phyloP scores from a whole-genome alignment of 2,797 vertebrate species.

The Helostoma temminkii region DNA sequence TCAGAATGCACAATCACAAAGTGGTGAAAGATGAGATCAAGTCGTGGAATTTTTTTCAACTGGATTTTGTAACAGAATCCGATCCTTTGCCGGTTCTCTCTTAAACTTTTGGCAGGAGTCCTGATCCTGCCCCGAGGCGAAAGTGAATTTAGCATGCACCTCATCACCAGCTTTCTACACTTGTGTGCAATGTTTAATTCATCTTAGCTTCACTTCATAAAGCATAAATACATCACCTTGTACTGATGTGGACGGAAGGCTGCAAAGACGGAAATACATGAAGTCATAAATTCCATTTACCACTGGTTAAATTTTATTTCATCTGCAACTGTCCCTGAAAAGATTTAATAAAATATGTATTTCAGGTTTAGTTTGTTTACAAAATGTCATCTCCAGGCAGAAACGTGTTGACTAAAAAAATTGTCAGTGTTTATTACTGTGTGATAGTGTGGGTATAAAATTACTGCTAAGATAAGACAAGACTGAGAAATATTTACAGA shows the following conservation, averaged over 20 bases:
- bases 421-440: constrained; percentile 77
- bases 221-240: constrained; percentile 52
- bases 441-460: constrained; percentile 74
- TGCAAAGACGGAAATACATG: not conserved
- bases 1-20: constrained; percentile 82
- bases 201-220: constrained; percentile 54
- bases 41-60: constrained; percentile 77
- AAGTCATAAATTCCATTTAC: constrained; percentile 45
- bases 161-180: constrained; percentile 60
- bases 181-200: constrained; percentile 76
- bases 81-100: constrained; percentile 66
- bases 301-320: constrained; percentile 73
- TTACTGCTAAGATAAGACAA: constrained; percentile 86
- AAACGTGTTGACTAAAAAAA: constrained; percentile 60
- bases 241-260: constrained; percentile 12
- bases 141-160: constrained; percentile 72
- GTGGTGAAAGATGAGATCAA: constrained; percentile 74
- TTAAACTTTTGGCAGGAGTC: constrained; percentile 68
- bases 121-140: constrained; percentile 66
- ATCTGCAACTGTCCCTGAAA: constrained; percentile 65
- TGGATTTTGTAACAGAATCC: constrained; percentile 77
- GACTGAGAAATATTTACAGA: constrained; percentile 91
- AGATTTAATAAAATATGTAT: constrained; percentile 50
- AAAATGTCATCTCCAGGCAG: constrained; percentile 60
- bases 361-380: constrained; percentile 66